These are phyloP conservation scores for Euschistus heros DNA, from an alignment of 1,140 invertebrate species.

Conservation along the genomic window DNA sequence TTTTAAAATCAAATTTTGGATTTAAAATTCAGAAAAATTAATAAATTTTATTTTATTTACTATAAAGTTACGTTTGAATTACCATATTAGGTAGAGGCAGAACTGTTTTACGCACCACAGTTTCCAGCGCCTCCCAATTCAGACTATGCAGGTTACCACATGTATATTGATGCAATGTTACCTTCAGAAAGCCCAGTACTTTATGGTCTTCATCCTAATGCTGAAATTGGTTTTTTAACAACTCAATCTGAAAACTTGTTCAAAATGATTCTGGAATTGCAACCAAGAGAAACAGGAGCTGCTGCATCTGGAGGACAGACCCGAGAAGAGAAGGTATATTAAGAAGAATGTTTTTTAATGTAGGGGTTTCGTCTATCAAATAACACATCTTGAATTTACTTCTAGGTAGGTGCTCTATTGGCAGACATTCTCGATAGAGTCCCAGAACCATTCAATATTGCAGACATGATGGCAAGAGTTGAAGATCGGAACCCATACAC, in stretches of 20 bases:
- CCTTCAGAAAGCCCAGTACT: slow-evolving; percentile 80
- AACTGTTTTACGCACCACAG: slow-evolving; percentile 66
- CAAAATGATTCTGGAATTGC: slow-evolving; percentile 82
- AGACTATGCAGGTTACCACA: slow-evolving; percentile 48
- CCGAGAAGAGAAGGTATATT: slow-evolving; percentile 66
- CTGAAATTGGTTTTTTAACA: slow-evolving; percentile 89
- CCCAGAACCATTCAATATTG: slow-evolving; percentile 78
- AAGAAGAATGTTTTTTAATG: background rate
- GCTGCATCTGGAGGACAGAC: slow-evolving; percentile 50
- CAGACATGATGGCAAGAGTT: slow-evolving; percentile 72
- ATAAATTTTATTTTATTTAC: slow-evolving; percentile 6
- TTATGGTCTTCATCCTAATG: slow-evolving; percentile 89
- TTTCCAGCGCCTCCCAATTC: slow-evolving; percentile 74
- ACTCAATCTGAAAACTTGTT: slow-evolving; percentile 76
- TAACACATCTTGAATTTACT: background rate
- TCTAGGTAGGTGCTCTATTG: slow-evolving; percentile 62
- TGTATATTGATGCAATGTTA: slow-evolving; percentile 76
- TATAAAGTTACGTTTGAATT: background rate
- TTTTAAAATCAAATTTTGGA: background rate
- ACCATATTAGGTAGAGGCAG: slow-evolving; percentile 58
- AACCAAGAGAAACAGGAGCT: slow-evolving; percentile 68
- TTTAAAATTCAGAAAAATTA: background rate
- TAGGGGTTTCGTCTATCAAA: background rate
- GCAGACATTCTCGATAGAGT: slow-evolving; percentile 85
- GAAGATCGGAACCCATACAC: slow-evolving; percentile 86